phyloP scores from a whole-genome alignment of 2,888 invertebrate genomes.

The Agrochola circellaris region DNA sequence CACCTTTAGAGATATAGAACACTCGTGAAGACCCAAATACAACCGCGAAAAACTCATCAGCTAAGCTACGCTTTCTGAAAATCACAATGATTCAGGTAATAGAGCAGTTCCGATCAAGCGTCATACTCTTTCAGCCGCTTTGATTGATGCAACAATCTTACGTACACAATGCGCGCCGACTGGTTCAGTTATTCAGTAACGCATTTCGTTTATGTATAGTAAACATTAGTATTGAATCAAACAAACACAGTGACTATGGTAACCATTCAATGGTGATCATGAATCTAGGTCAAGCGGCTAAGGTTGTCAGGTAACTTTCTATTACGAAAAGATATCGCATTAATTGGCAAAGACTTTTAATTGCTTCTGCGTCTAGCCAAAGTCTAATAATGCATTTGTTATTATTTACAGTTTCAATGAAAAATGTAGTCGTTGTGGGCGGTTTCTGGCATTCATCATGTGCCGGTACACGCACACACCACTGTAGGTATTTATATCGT shows the following conservation, averaged over 20 bases:
- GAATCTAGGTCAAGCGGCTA: conserved; percentile 74
- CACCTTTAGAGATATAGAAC: conserved; percentile 26
- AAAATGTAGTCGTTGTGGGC: conserved; percentile 78
- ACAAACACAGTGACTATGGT: conserved; percentile 73
- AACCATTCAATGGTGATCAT: conserved; percentile 72
- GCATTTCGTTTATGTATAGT: conserved; percentile 47
- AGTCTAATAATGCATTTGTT: conserved; percentile 27
- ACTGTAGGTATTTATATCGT: conserved; percentile 83
- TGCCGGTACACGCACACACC: conserved; percentile 75
- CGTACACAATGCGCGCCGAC: conserved; percentile 44
- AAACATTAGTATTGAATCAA: conserved; percentile 67
- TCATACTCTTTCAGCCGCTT: conserved; percentile 69
- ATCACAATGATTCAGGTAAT: conserved; percentile 47
- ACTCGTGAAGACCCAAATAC: conserved; percentile 12
- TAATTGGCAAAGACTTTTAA: conserved; percentile 54
- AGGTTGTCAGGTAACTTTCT: conserved; percentile 69
- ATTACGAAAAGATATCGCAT: conserved; percentile 59
- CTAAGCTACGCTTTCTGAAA: conserved; percentile 37
- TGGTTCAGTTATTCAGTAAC: conserved; percentile 28
- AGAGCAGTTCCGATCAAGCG: conserved; percentile 66
- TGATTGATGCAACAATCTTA: conserved; percentile 69
- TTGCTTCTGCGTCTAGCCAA: conserved; percentile 38
- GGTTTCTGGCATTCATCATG: conserved; percentile 84
- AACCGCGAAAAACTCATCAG: conserved; percentile 22
- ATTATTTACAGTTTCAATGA: conserved; percentile 41